Conservation (phyloP, 2,888 invertebrate genomes). For the Lomographa bimaculata region DNA sequence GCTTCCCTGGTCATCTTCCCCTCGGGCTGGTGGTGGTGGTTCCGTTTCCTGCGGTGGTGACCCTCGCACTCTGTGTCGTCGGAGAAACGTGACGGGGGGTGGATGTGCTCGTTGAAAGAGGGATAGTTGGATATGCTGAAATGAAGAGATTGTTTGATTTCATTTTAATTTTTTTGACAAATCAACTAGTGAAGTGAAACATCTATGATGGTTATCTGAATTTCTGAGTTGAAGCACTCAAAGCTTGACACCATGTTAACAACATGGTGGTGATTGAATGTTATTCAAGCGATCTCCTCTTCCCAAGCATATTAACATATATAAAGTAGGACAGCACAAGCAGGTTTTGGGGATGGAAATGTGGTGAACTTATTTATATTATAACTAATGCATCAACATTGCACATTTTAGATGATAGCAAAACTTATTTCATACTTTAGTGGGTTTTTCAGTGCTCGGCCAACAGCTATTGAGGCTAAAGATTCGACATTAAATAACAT, state of each 20-base stretch:
- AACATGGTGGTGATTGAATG: too few species aligned
- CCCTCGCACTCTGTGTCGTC: constrained; percentile 87
- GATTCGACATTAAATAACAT: too few species aligned
- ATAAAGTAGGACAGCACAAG: neutral
- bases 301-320: constrained; percentile 20
- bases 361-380: too few species aligned
- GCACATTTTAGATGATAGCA: too few species aligned
- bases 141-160: constrained; percentile 28
- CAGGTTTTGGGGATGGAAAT: too few species aligned
- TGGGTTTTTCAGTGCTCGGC: too few species aligned
- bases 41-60: constrained; percentile 71
- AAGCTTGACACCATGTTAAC: too few species aligned
- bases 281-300: constrained; percentile 27
- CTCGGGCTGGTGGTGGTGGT: constrained; percentile 58
- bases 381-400: too few species aligned
- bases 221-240: too few species aligned
- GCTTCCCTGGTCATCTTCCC: constrained; percentile 86
- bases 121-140: constrained; percentile 90
- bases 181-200: neutral
- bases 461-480: too few species aligned
- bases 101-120: constrained; percentile 92
- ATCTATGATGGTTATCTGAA: too few species aligned
- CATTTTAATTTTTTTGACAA: neutral
- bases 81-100: constrained; percentile 94
- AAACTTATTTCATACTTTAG: too few species aligned